phyloP scores from a whole-genome alignment of 2,113 vertebrate species.

The Blennius ocellaris region DNA sequence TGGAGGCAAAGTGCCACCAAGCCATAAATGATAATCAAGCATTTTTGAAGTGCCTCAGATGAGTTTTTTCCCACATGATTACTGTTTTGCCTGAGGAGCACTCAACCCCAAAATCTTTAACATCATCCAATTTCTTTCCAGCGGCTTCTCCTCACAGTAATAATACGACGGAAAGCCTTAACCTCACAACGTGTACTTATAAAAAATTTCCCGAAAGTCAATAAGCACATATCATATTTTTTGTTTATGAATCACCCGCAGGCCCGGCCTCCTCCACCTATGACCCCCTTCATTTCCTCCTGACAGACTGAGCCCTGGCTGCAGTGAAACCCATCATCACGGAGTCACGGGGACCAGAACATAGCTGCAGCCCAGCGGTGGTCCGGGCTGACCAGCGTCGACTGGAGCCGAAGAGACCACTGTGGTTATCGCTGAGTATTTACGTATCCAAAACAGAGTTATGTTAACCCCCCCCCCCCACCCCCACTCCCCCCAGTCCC shows the following conservation, averaged over 20 bases:
- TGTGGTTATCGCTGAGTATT: constrained; percentile 58
- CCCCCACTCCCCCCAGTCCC: neutral
- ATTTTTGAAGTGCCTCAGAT: constrained; percentile 26
- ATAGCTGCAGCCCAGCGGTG: constrained; percentile 46
- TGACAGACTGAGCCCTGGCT: neutral
- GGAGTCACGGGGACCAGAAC: constrained; percentile 17
- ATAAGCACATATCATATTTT: constrained; percentile 45
- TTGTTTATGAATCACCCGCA: constrained; percentile 52
- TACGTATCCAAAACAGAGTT: constrained; percentile 71
- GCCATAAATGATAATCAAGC: constrained; percentile 4
- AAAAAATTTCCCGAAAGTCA: constrained; percentile 43
- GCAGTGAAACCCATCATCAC: neutral
- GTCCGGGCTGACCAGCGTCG: constrained; percentile 51
- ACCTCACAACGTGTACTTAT: constrained; percentile 56
- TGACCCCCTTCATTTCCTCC: constrained; percentile 14
- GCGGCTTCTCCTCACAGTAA: constrained; percentile 55
- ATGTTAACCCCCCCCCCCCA: constrained; percentile 5
- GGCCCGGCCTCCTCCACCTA: neutral
- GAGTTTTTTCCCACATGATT: constrained; percentile 41
- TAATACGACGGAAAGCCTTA: constrained; percentile 38
- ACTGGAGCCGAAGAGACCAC: constrained; percentile 66
- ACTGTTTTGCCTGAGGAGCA: constrained; percentile 29
- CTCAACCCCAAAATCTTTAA: constrained; percentile 51
- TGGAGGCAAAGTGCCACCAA: neutral
- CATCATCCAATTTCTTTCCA: constrained; percentile 48